Evolutionary conservation across 2,888 invertebrate genomes (phyloP).

Genomic region (Podabrus alpinus): DNA sequence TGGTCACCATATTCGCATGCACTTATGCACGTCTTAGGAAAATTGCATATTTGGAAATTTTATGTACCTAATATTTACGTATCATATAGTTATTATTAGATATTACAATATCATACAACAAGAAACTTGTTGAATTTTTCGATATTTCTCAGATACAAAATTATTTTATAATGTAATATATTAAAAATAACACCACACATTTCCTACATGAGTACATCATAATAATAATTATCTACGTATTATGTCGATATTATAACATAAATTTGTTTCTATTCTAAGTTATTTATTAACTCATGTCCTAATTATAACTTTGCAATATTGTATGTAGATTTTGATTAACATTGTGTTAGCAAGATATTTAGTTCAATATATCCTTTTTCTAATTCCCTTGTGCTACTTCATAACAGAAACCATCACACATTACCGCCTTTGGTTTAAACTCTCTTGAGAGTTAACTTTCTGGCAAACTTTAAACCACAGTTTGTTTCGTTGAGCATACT

Average conservation of each 20-base stretch:
- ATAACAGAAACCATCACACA: constrained; percentile 40
- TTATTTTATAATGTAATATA: too few species aligned
- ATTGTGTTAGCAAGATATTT: constrained; percentile 25
- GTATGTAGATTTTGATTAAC: not conserved
- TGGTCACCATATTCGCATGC: constrained; percentile 16
- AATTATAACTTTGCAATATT: not conserved
- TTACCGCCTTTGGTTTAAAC: constrained; percentile 37
- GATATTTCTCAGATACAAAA: not conserved
- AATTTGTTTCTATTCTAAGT: not conserved
- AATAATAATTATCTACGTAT: too few species aligned
- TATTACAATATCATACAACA: not conserved
- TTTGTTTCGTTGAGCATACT: constrained; percentile 23
- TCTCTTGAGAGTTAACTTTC: constrained; percentile 37
- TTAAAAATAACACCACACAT: too few species aligned
- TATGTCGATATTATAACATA: not conserved
- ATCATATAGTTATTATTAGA: not conserved
- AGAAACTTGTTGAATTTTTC: not conserved
- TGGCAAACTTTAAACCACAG: constrained; percentile 33
- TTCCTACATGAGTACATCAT: too few species aligned
- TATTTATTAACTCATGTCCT: not conserved
- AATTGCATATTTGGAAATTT: not conserved
- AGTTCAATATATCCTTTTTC: constrained; percentile 30
- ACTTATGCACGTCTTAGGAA: not conserved
- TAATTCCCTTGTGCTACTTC: constrained; percentile 31
- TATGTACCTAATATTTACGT: not conserved